These are phyloP conservation scores for Platysteira castanea DNA, from an alignment of 2,113 vertebrate genomes.

Conservation along the genomic window DNA sequence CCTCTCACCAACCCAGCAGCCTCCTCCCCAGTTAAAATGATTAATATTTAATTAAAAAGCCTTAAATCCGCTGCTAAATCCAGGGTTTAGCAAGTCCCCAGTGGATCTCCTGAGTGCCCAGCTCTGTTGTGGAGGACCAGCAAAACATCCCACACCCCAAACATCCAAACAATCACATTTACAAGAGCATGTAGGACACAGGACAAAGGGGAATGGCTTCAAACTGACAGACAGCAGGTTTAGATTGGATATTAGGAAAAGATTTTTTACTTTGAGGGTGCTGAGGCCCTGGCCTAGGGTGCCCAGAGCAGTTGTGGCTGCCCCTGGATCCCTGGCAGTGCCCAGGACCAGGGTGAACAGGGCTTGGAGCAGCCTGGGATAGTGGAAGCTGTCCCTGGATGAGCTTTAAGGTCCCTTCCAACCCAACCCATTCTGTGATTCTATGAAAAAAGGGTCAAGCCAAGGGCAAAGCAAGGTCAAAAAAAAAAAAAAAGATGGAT, in stretches of 20 bases:
- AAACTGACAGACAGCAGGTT: neutral
- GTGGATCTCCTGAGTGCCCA: neutral
- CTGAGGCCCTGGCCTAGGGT: rapidly evolving
- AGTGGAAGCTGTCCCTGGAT: neutral
- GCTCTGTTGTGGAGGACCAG: neutral
- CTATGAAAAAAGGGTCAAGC: neutral
- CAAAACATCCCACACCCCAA: neutral
- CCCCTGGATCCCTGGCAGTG: neutral
- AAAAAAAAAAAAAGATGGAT: neutral
- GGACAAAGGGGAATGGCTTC: neutral
- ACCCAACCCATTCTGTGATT: neutral
- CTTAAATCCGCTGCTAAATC: neutral
- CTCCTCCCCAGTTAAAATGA: neutral
- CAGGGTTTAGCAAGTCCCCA: neutral
- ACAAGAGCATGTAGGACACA: neutral
- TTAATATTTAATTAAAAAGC: neutral
- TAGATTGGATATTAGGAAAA: neutral
- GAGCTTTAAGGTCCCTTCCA: neutral
- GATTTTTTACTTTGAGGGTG: neutral
- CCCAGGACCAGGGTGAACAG: neutral
- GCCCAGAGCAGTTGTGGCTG: neutral
- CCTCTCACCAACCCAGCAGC: neutral
- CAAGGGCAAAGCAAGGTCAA: neutral
- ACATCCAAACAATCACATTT: neutral
- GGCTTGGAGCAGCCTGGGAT: neutral